Evolutionary conservation across 35 echinoderm and acorn worm species (phyloP), one percentile per base, ranked within the genome.

Genomic region (Anneissia japonica): DNA sequence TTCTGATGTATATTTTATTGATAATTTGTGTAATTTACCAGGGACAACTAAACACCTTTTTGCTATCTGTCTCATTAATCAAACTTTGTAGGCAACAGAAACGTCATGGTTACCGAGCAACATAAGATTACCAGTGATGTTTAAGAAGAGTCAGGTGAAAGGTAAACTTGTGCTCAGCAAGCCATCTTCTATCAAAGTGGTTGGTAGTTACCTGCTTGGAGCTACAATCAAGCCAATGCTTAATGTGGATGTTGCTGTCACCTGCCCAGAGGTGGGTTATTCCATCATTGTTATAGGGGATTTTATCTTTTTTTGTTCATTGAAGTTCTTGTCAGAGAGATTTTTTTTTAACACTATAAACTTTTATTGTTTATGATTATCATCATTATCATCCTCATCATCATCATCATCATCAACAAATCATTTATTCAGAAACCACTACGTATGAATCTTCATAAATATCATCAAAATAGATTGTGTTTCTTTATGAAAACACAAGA

Each of bases 241-340:
- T 26, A 87, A 80, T 46, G 80, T 94, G 16, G 88, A 94, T 73
- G n/a, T 94, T 74, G 92, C 92, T 32, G 80, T 94, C 21, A 46
- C 82, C 35, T 90, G 87, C 40, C 88, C 92, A 77, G 43, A 30
- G 39, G 88, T 93, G 31, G 34, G 87, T 86, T n/a, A n/a, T n/a
- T n/a, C n/a, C n/a, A n/a, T n/a, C 40, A 45, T 45, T 45, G 40
- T 45, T 45, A 45, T 45, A n/a, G n/a, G n/a, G n/a, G n/a, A n/a
- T n/a, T n/a, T n/a, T n/a, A n/a, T n/a, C n/a, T n/a, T n/a, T n/a
- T n/a, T n/a, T n/a, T n/a, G n/a, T n/a, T n/a, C n/a, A n/a, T n/a
- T n/a, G n/a, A n/a, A n/a, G n/a, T n/a, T n/a, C n/a, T n/a, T n/a
- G n/a, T n/a, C n/a, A n/a, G n/a, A n/a, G n/a, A n/a, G n/a, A n/a